A percentile compares a stretch with the other conserved stretches of the same genome.
phyloP scores from a whole-genome alignment of 2,888 invertebrate genomes.

The Saturnia pavonia region DNA sequence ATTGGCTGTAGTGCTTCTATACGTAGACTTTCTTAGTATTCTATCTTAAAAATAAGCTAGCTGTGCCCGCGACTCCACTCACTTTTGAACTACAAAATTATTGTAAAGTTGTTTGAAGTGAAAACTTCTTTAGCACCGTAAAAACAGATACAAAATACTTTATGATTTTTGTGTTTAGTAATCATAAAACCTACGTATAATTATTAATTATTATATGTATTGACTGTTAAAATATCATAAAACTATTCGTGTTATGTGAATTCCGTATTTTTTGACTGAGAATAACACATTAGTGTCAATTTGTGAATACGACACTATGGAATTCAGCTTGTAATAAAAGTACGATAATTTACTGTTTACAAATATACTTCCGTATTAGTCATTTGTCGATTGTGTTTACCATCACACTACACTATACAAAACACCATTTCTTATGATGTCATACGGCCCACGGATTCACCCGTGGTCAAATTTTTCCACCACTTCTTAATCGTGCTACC shows the following conservation, averaged over 20 bases:
- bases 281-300: conserved; percentile 10
- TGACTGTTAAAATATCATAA: background rate
- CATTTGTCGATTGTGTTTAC: background rate
- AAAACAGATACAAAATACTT: no score
- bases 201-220: background rate
- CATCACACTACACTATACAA: background rate
- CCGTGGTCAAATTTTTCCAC: no score
- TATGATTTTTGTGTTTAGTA: background rate
- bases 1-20: background rate
- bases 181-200: background rate
- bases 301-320: conserved; percentile 6
- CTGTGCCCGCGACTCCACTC: no score
- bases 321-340: background rate
- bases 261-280: background rate
- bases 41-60: background rate
- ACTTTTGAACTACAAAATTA: no score
- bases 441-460: no score
- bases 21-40: background rate
- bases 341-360: background rate
- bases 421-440: background rate
- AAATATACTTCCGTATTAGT: background rate
- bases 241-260: background rate
- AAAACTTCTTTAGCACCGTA: no score
- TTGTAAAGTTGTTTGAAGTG: no score
- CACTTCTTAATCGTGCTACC: no score